Evolutionary conservation across 2,888 invertebrate genomes (phyloP), one percentile per base, ranked within the genome.

Genomic region (Eupsilia transversa): DNA sequence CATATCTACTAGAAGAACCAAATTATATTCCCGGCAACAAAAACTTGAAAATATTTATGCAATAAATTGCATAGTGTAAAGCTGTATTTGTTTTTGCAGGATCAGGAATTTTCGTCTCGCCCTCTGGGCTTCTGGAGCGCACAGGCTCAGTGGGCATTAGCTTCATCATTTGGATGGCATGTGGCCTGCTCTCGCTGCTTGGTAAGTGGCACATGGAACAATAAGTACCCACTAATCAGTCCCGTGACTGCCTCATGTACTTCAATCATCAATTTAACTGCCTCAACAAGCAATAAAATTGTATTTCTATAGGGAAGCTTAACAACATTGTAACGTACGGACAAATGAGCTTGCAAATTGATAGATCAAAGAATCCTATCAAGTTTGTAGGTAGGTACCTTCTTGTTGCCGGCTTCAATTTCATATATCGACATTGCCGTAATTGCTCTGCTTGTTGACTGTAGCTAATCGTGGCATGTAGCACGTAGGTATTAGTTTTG

Each of bases 21-120:
- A 46, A 38, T 56, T 43, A n/a, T 35, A 33, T 17, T n/a, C 7
- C n/a, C 4, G 7, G 1, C 7, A 52, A 6, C 1, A 59, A 59
- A 65, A 74, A 35, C 17, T 35, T 17, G 20, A 43, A 35, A 33
- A 63, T 41, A 23, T 69, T 33, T 69, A 14, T 69, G 61, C 61
- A 77, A 57, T 30, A 77, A 77, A 63, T 77, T 52, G 56, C 70
- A 65, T 60, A 54, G 59, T 38, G 27, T 65, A 78, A 33, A 65
- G 27, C 41, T 56, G 38, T 35, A 52, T 35, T 60, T 79, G 59
- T 86, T 86, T 82, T 94, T 96, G 23, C 94, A 99, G 99, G 99
- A 93, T 99, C 99, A 95, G 99, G 99, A 97, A 99, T 99, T 96
- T 99, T 99, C 97, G 99, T 99, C 96, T 99, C 99, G 96, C 99